Evolutionary conservation across 2,888 invertebrate genomes (phyloP).

Genomic region (Eilema griseolum): DNA sequence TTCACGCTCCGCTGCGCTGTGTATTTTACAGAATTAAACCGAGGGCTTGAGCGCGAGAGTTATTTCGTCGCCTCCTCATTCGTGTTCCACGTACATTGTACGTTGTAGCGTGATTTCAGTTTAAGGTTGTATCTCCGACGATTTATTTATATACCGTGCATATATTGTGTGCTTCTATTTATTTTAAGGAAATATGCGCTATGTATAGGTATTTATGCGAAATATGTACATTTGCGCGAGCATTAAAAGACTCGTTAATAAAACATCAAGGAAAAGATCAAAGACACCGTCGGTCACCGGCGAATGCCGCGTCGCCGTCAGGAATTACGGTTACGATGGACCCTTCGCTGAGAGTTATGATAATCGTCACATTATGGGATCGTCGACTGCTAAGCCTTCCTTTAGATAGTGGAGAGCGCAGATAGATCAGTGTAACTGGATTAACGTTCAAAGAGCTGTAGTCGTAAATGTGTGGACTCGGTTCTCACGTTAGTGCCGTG

Average conservation of each 20-base stretch:
- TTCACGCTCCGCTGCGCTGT: neutral
- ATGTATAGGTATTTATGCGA: no score
- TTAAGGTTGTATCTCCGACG: slow-evolving; percentile 6
- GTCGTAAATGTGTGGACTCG: neutral
- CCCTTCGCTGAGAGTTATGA: slow-evolving; percentile 3
- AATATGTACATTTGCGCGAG: neutral
- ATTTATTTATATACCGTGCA: neutral
- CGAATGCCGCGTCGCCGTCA: neutral
- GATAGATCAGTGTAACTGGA: neutral
- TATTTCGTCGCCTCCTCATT: slow-evolving; percentile 8
- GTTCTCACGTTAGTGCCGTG: no score
- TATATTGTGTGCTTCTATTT: slow-evolving; percentile 7
- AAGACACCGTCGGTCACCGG: neutral
- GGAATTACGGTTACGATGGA: slow-evolving; percentile 11
- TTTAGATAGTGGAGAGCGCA: neutral
- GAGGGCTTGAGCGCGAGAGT: slow-evolving; percentile 4
- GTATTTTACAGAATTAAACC: neutral
- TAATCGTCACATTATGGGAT: slow-evolving; percentile 15
- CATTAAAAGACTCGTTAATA: slow-evolving; percentile 9
- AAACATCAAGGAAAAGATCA: slow-evolving; percentile 12
- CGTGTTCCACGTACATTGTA: slow-evolving; percentile 10
- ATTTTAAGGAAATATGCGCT: slow-evolving; percentile 6
- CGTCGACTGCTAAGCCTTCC: slow-evolving; percentile 1
- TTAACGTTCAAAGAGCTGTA: neutral
- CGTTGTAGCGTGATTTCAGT: slow-evolving; percentile 6